Percentiles rank a stretch among this genome's conserved stretches.
Evolutionary conservation across 1,140 invertebrate genomes (phyloP).

Genomic region (Potamilus streckersoni): DNA sequence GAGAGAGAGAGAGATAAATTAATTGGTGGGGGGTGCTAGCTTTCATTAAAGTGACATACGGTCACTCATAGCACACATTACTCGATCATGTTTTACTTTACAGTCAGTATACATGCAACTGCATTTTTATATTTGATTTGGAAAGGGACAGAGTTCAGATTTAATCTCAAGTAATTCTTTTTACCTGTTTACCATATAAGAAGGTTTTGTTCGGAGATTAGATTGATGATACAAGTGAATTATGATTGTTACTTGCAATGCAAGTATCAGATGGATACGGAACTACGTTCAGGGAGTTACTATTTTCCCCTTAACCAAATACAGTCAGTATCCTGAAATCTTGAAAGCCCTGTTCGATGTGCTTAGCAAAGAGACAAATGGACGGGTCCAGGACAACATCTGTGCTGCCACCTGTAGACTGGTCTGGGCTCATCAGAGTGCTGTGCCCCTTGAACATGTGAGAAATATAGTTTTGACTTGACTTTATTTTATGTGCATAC

Average conservation of each 20-base stretch:
- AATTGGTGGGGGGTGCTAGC: too few species aligned
- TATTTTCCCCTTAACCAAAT: constrained; percentile 19
- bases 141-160: background rate
- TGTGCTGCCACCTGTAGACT: constrained; percentile 82
- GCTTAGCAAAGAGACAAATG: constrained; percentile 74
- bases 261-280: background rate
- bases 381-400: constrained; percentile 80
- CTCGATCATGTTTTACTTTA: too few species aligned
- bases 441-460: constrained; percentile 77
- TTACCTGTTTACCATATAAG: background rate
- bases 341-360: constrained; percentile 76
- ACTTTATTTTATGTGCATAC: background rate
- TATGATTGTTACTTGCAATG: background rate
- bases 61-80: too few species aligned
- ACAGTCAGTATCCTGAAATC: constrained; percentile 75
- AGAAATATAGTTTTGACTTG: background rate
- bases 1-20: too few species aligned
- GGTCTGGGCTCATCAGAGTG: constrained; percentile 75
- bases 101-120: too few species aligned
- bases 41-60: too few species aligned
- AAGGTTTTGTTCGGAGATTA: background rate
- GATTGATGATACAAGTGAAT: background rate
- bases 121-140: background rate
- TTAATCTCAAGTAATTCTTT: background rate
- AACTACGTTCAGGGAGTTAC: background rate